phyloP scores from a whole-genome alignment of 2,113 vertebrate species.

The Damaliscus lunatus region DNA sequence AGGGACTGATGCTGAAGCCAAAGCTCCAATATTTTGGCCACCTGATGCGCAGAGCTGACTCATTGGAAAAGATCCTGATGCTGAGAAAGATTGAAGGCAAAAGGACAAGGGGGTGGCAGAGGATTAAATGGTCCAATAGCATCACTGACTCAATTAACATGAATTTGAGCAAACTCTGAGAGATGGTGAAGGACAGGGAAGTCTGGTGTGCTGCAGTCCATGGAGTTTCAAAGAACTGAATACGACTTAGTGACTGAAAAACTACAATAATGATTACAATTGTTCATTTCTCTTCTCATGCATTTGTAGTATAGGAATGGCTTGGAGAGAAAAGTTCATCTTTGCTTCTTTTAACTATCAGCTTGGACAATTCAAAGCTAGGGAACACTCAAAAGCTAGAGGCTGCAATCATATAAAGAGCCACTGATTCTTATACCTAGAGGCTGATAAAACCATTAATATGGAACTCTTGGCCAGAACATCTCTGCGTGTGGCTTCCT shows the following conservation, averaged over 20 bases:
- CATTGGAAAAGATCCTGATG: neutral
- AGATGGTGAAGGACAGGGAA: neutral
- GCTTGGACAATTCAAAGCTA: neutral
- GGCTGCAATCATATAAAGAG: neutral
- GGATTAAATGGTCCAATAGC: neutral
- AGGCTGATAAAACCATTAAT: neutral
- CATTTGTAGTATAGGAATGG: neutral
- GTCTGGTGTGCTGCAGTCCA: neutral
- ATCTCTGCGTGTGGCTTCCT: neutral
- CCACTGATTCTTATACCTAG: neutral
- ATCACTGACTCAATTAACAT: neutral
- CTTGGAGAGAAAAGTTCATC: neutral
- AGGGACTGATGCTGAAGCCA: neutral
- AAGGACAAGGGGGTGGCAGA: neutral
- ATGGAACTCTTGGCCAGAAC: neutral
- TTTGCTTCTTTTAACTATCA: neutral
- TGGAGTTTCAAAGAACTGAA: rapidly evolving
- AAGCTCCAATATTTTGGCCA: neutral
- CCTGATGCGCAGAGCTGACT: rapidly evolving
- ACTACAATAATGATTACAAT: neutral
- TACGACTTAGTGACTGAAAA: neutral
- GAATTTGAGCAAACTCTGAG: neutral
- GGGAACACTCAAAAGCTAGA: neutral
- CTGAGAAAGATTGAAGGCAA: neutral
- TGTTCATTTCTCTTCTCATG: neutral